Evolutionary conservation across 2,113 vertebrate species (phyloP).

Genomic region (Cricetomys ansorgei): DNA sequence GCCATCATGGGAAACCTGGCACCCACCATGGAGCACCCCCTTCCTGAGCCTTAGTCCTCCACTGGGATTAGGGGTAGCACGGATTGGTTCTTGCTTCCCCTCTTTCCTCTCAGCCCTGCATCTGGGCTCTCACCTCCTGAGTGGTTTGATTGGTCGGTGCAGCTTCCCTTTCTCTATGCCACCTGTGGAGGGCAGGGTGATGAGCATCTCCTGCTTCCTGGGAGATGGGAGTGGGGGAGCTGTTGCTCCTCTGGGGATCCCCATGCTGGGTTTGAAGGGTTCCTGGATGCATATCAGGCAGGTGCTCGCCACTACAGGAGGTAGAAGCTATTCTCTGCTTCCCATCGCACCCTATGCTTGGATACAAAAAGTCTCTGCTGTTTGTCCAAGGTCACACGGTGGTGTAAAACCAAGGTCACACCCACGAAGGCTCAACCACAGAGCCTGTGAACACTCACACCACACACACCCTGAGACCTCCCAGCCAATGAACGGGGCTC

Average conservation of each 20-base stretch:
- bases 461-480: fast-evolving
- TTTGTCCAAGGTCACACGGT: neutral
- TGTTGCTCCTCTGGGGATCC: neutral
- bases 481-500: neutral
- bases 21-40: neutral
- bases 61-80: neutral
- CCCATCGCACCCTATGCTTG: fast-evolving
- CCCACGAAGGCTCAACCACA: neutral
- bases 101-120: neutral
- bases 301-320: fast-evolving
- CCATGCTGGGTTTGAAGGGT: fast-evolving
- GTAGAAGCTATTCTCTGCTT: no score
- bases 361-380: neutral
- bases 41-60: neutral
- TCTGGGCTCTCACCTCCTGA: neutral
- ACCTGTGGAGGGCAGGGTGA: neutral
- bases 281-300: neutral
- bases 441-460: neutral
- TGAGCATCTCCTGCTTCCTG: neutral
- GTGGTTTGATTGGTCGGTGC: neutral
- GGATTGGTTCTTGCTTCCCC: neutral
- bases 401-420: neutral
- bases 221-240: no score
- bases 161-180: neutral
- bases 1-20: neutral